A percentile compares a stretch with the other conserved stretches of the same genome.
phyloP scores from a whole-genome alignment of 2,888 invertebrate species.

The Drosophila anomalata region DNA sequence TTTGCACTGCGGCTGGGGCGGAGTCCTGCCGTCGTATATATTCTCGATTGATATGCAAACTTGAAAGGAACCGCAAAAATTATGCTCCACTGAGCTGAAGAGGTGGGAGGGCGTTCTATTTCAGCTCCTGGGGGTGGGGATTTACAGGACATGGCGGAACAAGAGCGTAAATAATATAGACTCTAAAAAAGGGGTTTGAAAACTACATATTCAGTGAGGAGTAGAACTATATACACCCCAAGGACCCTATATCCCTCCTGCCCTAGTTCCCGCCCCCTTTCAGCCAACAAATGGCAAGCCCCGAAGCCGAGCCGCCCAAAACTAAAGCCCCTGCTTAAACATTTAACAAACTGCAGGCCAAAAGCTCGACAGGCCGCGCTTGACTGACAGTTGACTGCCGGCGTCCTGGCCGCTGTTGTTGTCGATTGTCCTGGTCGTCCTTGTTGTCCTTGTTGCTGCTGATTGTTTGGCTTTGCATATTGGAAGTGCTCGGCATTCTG shows the following conservation, averaged over 20 bases:
- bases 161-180: too few species aligned
- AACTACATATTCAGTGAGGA: too few species aligned
- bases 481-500: conserved; percentile 10
- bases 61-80: conserved; percentile 82
- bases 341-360: conserved; percentile 74
- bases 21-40: conserved; percentile 73
- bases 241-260: too few species aligned
- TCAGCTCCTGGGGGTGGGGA: conserved; percentile 7
- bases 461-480: conserved; percentile 52
- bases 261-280: not conserved
- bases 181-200: too few species aligned
- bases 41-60: conserved; percentile 83
- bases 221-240: too few species aligned
- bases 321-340: conserved; percentile 70
- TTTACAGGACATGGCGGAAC: too few species aligned
- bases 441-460: conserved; percentile 22
- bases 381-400: conserved; percentile 65
- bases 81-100: conserved; percentile 81
- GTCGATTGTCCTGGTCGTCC: conserved; percentile 3
- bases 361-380: conserved; percentile 70
- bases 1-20: conserved; percentile 57
- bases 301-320: conserved; percentile 36
- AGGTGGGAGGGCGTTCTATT: conserved; percentile 33
- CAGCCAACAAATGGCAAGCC: conserved; percentile 23
- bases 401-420: conserved; percentile 27